Conservation (phyloP, 2,888 invertebrate species). For the Tenthredo notha region DNA sequence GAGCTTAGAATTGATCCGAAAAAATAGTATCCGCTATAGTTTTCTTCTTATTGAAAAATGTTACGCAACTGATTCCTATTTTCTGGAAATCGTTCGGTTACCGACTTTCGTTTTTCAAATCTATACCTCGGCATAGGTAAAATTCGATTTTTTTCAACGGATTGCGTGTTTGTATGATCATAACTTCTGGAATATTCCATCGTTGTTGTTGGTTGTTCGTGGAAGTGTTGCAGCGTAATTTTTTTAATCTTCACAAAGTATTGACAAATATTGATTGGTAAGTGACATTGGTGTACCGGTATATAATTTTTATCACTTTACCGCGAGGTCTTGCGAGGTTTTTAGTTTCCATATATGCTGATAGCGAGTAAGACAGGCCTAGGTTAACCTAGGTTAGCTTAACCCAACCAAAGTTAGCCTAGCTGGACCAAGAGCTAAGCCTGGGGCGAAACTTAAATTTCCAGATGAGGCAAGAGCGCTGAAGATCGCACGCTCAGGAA, state of each 20-base stretch:
- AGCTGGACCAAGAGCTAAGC: slow-evolving; percentile 28
- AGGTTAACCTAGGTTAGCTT: slow-evolving; percentile 22
- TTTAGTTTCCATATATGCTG: slow-evolving; percentile 28
- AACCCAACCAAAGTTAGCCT: slow-evolving; percentile 24
- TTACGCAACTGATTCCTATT: background rate
- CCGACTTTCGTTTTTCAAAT: background rate
- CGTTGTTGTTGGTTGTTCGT: background rate
- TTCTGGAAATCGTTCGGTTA: background rate
- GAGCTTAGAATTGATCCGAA: too few species aligned
- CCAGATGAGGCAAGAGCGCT: slow-evolving; percentile 26
- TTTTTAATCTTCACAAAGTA: background rate
- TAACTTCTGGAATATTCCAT: background rate
- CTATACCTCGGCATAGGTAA: background rate
- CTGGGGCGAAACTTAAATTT: slow-evolving; percentile 30
- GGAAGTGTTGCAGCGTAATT: background rate
- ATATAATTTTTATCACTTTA: background rate
- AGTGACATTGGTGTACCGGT: too few species aligned
- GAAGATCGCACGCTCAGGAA: slow-evolving; percentile 48
- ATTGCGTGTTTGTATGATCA: background rate
- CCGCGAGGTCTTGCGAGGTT: background rate
- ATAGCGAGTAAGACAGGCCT: slow-evolving; percentile 27
- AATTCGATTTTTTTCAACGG: background rate
- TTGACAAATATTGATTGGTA: background rate
- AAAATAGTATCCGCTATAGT: background rate
- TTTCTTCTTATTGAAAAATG: background rate